Conservation (phyloP, 2,113 vertebrate genomes). For the Elaphurus davidianus region DNA sequence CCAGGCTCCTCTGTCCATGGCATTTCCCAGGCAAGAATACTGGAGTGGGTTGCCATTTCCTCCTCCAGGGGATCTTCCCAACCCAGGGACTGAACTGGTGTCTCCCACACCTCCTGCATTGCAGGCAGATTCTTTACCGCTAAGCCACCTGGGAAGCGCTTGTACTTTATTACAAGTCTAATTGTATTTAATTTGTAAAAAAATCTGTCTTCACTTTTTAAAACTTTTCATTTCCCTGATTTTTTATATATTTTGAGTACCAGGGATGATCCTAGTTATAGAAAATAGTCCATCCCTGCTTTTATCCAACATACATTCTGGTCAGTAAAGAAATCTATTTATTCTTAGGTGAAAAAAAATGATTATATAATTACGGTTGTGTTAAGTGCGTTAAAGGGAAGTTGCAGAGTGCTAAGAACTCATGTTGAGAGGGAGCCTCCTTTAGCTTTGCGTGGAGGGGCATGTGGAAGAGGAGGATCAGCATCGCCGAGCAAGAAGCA, state of each 20-base stretch:
- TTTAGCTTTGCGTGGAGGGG: background rate
- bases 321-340: background rate
- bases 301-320: background rate
- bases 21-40: background rate
- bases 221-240: background rate
- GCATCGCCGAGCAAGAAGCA: background rate
- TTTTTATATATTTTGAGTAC: background rate
- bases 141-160: background rate
- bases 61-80: background rate
- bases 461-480: background rate
- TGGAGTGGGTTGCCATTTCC: background rate
- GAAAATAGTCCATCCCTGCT: background rate
- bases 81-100: background rate
- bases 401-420: background rate
- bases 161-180: background rate
- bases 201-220: background rate
- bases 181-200: background rate
- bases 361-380: background rate
- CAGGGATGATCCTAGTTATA: background rate
- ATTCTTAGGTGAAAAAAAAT: background rate
- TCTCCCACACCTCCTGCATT: background rate
- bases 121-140: background rate
- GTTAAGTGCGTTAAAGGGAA: background rate
- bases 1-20: background rate
- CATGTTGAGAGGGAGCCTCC: background rate